Evolutionary conservation across 2,797 vertebrate genomes (phyloP), one percentile per base, ranked within the genome.

Genomic region (Serranus cabrilla): DNA sequence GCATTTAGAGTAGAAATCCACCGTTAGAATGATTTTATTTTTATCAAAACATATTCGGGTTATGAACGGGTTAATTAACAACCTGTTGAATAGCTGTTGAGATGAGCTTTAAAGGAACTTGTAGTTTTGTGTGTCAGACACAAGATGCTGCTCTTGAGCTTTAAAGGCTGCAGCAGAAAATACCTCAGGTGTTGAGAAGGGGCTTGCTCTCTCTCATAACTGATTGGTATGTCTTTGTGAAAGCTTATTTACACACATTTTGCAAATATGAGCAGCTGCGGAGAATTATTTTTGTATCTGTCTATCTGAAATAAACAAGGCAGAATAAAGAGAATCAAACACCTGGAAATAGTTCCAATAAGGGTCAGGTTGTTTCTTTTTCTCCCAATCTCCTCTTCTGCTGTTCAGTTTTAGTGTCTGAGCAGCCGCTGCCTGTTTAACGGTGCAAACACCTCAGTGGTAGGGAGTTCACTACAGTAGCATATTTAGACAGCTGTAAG

Each of bases 401-500:
- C 67, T 45, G 56, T 62, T 81, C 56, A 50, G 34, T 59, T 85
- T 84, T 76, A 75, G 64, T 59, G 75, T 25, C 72, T 31, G 52
- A 72, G 21, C 81, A 71, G 78, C 71, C 40, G 62, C 71, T 63
- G 74, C 62, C 80, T 85, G 64, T 65, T n/a, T 56, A 78, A 78
- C 40, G 40, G 57, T 20, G 54, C 77, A 81, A 79, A 82, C 84
- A 73, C 85, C 78, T 79, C 54, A 1, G 49, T 31, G 63, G 66
- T 71, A 37, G 83, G 71, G 81, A 87, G 86, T 83, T 86, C 71
- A 80, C 82, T 76, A 87, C 83, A 71, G 91, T 71, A 91, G 88
- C 90, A n/a, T 92, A 89, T 91, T 93, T 91, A 76, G 85, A 92
- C 87, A 91, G 84, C 89, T 92, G 87, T 71, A 76, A 89, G 76